Evolutionary conservation across 2,797 vertebrate genomes (phyloP).

Genomic region (Microchirus variegatus): DNA sequence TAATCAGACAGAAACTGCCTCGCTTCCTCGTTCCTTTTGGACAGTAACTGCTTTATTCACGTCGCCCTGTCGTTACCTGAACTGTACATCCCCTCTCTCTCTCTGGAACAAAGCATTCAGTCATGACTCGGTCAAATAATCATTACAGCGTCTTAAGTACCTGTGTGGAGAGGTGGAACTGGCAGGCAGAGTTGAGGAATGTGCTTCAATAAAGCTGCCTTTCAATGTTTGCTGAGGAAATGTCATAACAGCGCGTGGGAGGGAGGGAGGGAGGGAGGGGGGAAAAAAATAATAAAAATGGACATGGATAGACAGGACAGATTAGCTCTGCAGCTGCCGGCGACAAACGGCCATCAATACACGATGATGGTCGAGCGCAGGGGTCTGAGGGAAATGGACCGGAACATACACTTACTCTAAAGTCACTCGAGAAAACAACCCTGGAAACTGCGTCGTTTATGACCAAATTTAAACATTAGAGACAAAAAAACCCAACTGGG

Average conservation of each 20-base stretch:
- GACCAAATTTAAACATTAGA: slow-evolving; percentile 9
- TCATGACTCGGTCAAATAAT: slow-evolving; percentile 79
- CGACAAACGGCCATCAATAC: slow-evolving; percentile 57
- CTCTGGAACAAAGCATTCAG: slow-evolving; percentile 74
- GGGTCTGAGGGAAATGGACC: slow-evolving; percentile 47
- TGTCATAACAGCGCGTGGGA: slow-evolving; percentile 65
- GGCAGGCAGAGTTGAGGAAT: slow-evolving; percentile 73
- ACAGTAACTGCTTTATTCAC: slow-evolving; percentile 68
- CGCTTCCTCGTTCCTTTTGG: slow-evolving; percentile 35
- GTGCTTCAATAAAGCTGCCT: slow-evolving; percentile 74
- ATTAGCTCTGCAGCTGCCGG: slow-evolving; percentile 70
- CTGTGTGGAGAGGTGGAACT: slow-evolving; percentile 72
- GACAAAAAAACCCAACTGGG: background rate
- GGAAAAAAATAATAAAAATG: too few species aligned
- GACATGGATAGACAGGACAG: slow-evolving; percentile 56
- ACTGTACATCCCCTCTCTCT: slow-evolving; percentile 56
- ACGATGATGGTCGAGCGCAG: slow-evolving; percentile 51
- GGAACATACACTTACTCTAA: slow-evolving; percentile 16
- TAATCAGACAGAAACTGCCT: slow-evolving; percentile 47
- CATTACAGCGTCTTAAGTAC: slow-evolving; percentile 73
- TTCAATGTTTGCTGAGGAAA: slow-evolving; percentile 72
- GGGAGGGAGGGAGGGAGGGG: background rate
- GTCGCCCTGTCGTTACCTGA: slow-evolving; percentile 45
- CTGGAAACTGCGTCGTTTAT: slow-evolving; percentile 11
- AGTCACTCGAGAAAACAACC: slow-evolving; percentile 29